phyloP scores from a whole-genome alignment of 92 coral and sea anemone species.

The Epizoanthus rinbou region DNA sequence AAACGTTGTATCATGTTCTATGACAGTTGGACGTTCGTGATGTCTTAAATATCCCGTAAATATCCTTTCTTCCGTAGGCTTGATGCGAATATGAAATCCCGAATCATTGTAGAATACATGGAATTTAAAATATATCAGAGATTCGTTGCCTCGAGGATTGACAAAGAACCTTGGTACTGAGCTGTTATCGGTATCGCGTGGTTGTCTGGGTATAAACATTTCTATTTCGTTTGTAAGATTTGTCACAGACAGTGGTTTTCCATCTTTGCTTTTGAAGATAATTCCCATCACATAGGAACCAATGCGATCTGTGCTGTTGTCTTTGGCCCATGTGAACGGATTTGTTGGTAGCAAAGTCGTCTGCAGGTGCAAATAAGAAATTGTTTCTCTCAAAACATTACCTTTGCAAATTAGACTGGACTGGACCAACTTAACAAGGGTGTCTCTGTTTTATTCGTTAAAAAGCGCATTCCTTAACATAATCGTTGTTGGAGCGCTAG shows the following conservation, averaged over 20 bases:
- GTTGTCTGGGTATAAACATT: constrained; percentile 52
- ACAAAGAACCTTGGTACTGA: constrained; percentile 34
- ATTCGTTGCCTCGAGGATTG: constrained; percentile 37
- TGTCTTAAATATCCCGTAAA: constrained; percentile 31
- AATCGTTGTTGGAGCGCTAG: too few relatives aligned
- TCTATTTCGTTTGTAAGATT: constrained; percentile 44
- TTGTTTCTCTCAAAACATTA: not conserved
- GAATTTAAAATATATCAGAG: constrained; percentile 43
- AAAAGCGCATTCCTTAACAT: too few relatives aligned
- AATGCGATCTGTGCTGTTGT: constrained; percentile 28
- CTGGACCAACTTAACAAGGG: too few relatives aligned
- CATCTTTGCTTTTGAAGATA: constrained; percentile 30
- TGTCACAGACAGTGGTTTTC: constrained; percentile 8
- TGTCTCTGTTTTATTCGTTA: too few relatives aligned
- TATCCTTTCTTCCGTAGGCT: constrained; percentile 2
- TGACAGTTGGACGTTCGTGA: constrained; percentile 3
- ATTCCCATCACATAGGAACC: constrained; percentile 41
- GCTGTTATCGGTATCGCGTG: constrained; percentile 13
- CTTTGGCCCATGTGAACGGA: constrained; percentile 36
- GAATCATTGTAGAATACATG: constrained; percentile 21
- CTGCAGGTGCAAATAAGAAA: not conserved
- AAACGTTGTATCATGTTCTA: not conserved
- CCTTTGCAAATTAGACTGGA: too few relatives aligned
- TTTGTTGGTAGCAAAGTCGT: constrained; percentile 29
- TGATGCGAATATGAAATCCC: constrained; percentile 41